Evolutionary conservation across 2,797 vertebrate species (phyloP).

Genomic region (Gymnothorax javanicus): DNA sequence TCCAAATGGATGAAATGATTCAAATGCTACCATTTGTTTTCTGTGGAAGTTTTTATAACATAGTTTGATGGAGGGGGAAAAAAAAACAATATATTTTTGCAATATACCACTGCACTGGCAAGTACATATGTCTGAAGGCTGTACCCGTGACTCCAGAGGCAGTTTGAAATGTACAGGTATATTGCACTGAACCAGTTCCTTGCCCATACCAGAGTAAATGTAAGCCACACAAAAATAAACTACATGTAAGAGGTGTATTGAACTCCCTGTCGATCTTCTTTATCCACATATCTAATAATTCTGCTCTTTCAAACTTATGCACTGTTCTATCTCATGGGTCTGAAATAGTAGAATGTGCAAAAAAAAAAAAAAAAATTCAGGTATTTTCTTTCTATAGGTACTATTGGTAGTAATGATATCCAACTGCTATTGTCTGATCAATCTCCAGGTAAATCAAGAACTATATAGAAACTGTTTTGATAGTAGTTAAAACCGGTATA

Average conservation of each 20-base stretch:
- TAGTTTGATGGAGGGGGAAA: not conserved
- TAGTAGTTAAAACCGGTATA: not conserved
- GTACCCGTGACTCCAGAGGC: not conserved
- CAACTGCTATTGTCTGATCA: not conserved
- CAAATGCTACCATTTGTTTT: not conserved
- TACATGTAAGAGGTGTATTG: not conserved
- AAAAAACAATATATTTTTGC: conserved; percentile 6
- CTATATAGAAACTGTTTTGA: not conserved
- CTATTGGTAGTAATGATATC: not conserved
- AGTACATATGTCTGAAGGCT: conserved; percentile 4
- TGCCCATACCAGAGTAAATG: not conserved
- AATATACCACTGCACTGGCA: not conserved
- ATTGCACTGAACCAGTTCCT: not conserved
- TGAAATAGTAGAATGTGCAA: too few species aligned
- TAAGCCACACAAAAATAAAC: conserved; percentile 1
- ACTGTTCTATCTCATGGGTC: not conserved
- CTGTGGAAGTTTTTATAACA: not conserved
- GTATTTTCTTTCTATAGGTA: too few species aligned
- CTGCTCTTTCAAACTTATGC: not conserved
- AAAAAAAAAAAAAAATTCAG: too few species aligned
- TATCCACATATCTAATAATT: not conserved
- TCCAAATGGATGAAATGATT: not conserved
- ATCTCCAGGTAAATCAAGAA: not conserved
- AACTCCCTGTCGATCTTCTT: not conserved
- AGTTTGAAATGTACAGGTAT: not conserved